Conservation (phyloP, 2,797 vertebrate genomes). For the Sebastes iracundus region DNA sequence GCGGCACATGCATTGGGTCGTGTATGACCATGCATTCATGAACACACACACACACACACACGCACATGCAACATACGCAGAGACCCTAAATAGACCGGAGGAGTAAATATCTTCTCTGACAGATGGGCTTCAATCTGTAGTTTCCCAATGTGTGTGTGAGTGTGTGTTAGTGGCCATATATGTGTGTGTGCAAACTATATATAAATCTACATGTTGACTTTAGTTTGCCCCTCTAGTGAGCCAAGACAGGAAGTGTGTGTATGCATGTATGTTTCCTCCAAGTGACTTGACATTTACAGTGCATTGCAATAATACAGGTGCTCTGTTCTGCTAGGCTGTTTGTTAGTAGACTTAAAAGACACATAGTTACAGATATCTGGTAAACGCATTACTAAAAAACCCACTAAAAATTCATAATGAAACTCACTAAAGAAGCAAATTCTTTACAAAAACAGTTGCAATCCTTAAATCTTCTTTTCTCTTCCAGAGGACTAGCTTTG, state of each 20-base stretch:
- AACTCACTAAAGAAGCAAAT: background rate
- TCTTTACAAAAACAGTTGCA: background rate
- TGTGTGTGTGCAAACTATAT: slow-evolving; percentile 6
- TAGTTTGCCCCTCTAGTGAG: slow-evolving; percentile 17
- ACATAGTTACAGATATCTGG: background rate
- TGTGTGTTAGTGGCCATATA: background rate
- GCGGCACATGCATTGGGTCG: background rate
- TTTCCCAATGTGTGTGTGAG: background rate
- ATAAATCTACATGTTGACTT: slow-evolving; percentile 26
- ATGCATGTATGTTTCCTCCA: background rate
- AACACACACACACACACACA: background rate
- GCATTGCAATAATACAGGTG: background rate
- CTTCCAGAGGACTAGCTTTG: background rate
- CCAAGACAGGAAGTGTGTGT: slow-evolving; percentile 27
- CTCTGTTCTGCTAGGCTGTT: background rate
- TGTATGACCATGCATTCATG: background rate
- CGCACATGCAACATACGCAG: background rate
- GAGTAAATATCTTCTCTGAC: slow-evolving; percentile 18
- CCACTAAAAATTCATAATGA: rapidly evolving
- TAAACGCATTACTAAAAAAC: background rate
- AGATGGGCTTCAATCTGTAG: slow-evolving; percentile 23
- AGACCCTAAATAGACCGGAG: slow-evolving; percentile 43
- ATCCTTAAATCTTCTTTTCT: background rate
- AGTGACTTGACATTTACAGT: slow-evolving; percentile 3
- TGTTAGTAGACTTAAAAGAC: background rate